Conservation (phyloP, 2,797 vertebrate species). For the Staurois parvus region DNA sequence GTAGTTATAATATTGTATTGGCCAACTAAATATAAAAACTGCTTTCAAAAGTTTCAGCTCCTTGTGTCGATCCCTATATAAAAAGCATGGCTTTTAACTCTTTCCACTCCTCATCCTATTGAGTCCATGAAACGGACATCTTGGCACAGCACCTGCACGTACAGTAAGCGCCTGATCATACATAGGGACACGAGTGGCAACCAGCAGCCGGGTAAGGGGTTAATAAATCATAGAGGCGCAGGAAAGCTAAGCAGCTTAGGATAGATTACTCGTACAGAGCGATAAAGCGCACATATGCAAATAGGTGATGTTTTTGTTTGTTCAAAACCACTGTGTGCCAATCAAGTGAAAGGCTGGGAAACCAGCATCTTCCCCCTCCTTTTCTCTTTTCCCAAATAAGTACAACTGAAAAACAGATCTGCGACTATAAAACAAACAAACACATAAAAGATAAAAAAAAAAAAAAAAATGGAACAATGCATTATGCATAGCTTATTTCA, state of each 20-base stretch:
- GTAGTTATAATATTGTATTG: no score
- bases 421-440: background rate
- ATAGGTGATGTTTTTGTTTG: slow-evolving; percentile 10
- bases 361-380: background rate
- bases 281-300: slow-evolving; percentile 24
- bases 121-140: no score
- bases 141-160: background rate
- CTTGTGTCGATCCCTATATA: background rate
- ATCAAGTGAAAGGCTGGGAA: slow-evolving; percentile 16
- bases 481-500: slow-evolving; percentile 48
- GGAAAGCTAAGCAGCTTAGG: background rate
- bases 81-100: background rate
- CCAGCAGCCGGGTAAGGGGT: slow-evolving; percentile 60
- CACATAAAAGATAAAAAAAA: background rate
- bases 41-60: no score
- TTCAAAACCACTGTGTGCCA: slow-evolving; percentile 13
- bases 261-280: slow-evolving; percentile 20
- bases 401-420: background rate
- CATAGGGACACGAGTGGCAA: background rate
- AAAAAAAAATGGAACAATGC: background rate
- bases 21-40: no score
- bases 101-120: background rate
- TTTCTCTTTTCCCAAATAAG: background rate
- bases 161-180: background rate
- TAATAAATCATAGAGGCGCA: slow-evolving; percentile 19